phyloP scores from a whole-genome alignment of 2,888 invertebrate species.

The Byasa hedistus region DNA sequence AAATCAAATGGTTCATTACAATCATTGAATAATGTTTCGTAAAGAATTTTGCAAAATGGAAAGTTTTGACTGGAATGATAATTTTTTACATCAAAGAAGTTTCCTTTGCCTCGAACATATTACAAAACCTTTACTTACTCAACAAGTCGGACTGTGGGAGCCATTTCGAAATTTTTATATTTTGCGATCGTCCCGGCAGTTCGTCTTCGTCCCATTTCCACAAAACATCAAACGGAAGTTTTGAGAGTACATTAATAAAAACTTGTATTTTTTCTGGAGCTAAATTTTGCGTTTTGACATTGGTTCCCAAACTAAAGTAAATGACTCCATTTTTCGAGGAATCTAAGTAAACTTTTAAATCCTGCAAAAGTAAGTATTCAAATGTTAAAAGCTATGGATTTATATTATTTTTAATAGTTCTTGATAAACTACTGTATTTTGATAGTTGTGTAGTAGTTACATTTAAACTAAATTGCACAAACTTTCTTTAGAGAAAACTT shows the following conservation, averaged over 20 bases:
- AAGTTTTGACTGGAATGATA: too few relatives aligned
- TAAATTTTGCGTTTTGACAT: conserved; percentile 43
- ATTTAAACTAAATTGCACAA: too few relatives aligned
- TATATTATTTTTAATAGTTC: too few relatives aligned
- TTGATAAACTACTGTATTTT: too few relatives aligned
- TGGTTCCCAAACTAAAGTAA: conserved; percentile 58
- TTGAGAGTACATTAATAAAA: conserved; percentile 48
- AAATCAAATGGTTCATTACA: too few relatives aligned
- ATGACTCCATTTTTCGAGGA: conserved; percentile 51
- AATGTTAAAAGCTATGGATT: too few relatives aligned
- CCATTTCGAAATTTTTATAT: conserved; percentile 43
- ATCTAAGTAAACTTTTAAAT: conserved; percentile 47
- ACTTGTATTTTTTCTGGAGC: conserved; percentile 43
- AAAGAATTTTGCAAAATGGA: too few relatives aligned
- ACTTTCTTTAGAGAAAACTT: too few relatives aligned
- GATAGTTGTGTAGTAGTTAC: too few relatives aligned
- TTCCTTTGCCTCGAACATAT: too few relatives aligned
- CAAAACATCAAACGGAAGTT: conserved; percentile 54
- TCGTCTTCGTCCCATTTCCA: conserved; percentile 57
- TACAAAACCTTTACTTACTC: conserved; percentile 37
- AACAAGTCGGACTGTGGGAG: conserved; percentile 56
- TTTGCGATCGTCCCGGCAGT: conserved; percentile 30
- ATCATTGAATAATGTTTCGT: too few relatives aligned
- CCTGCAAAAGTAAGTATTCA: conserved; percentile 37
- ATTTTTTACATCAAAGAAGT: too few relatives aligned